Evolutionary conservation across 2,888 invertebrate genomes (phyloP), one percentile per base, ranked within the genome.

Genomic region (Agrochola macilenta): DNA sequence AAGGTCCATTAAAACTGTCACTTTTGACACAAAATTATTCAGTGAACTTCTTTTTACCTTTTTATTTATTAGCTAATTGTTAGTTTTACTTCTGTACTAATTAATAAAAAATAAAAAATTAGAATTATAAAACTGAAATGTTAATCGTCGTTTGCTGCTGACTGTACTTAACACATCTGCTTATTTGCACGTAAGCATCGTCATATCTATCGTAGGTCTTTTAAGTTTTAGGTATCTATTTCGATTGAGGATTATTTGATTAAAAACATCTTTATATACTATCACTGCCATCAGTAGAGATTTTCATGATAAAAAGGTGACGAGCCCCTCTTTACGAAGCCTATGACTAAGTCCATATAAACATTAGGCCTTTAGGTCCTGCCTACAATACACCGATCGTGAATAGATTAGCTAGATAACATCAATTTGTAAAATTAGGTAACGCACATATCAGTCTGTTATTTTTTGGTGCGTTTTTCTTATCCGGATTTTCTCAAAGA

Each of bases 201-300:
- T 23, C 8, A 58, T 35, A 23, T 23, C 23, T 49, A 20, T 58
- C 9, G n/a, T 30, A 75, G 35, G 12, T 49, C 20, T 60, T 30
- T 58, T 39, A n/a, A n/a, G 1, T 30, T 69, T 30, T n/a, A 49
- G 58, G 20, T 58, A 49, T 7, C 14, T 17, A n/a, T 43, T 52
- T 43, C n/a, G n/a, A 17, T 46, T 57, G 35, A 17, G 54, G 30
- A 76, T 63, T n/a, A 78, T 64, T 78, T 65, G 11, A 46, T 64
- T 46, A 77, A n/a, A 54, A 49, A 8, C 20, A 54, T 35, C 1
- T 77, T 43, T 35, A 63, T 77, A 63, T 54, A 35, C 17, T 52
- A 68, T 78, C 26, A 26, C 58, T 49, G 12, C n/a, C 2, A 77
- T 60, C 35, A 52, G 17, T 69, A 69, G 17, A 66, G 35, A 69